Percentiles rank a stretch among this genome's conserved stretches.
phyloP scores from a whole-genome alignment of 2,113 vertebrate genomes.

The Colinus virginianus region DNA sequence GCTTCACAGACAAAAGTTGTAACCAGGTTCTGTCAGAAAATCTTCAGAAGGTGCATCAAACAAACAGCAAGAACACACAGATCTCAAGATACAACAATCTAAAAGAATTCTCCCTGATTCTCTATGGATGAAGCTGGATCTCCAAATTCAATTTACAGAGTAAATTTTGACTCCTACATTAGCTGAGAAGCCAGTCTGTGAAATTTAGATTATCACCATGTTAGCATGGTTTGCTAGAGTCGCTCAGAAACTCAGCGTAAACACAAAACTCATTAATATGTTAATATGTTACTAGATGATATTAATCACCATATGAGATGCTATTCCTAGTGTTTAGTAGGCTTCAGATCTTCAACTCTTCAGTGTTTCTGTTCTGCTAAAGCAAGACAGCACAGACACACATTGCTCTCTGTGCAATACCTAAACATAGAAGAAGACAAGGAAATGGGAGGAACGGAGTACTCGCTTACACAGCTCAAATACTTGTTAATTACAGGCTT shows the following conservation, averaged over 20 bases:
- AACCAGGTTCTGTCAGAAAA: background rate
- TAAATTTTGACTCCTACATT: background rate
- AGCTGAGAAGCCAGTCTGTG: background rate
- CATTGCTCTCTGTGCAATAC: background rate
- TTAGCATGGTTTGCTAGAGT: background rate
- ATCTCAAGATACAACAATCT: background rate
- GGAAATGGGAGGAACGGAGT: background rate
- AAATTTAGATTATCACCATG: background rate
- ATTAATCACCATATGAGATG: background rate
- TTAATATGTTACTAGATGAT: background rate
- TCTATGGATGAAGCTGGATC: background rate
- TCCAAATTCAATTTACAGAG: background rate
- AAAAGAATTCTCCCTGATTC: background rate
- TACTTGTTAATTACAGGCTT: constrained; percentile 37
- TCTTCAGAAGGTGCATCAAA: background rate
- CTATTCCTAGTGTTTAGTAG: background rate
- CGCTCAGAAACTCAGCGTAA: background rate
- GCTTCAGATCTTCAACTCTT: background rate
- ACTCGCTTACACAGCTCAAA: background rate
- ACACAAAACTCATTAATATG: background rate
- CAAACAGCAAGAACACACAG: background rate
- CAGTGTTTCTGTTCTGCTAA: background rate
- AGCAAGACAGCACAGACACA: background rate
- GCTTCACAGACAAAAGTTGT: fast-evolving
- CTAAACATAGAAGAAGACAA: background rate